Base-by-base conservation (phyloP, 2,113 vertebrate species). In the Menidia beryllina region DNA sequence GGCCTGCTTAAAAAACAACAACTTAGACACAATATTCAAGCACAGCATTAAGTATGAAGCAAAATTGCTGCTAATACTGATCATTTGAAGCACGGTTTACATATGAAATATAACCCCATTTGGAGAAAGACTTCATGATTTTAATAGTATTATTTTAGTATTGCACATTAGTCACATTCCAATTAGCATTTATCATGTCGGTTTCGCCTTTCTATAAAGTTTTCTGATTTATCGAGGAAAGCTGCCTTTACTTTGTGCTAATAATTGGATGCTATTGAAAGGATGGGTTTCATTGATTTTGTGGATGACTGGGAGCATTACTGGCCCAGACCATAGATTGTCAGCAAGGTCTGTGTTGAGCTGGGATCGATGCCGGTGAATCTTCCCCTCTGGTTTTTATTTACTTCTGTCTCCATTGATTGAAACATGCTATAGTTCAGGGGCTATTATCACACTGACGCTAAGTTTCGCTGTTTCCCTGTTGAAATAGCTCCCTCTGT, bases 211-310 rank as follows among this genome's bases (percentile, higher is more conserved):
- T 93, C 94, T 93, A 93, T 95, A 94, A 97, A 94, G 90, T 95
- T 91, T 93, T 89, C 92, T 95, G 95, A 98, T 98, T 97, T 96
- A 97, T 96, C 80, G 94, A 69, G 60, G 93, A 93, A 94, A 90
- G 86, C 91, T 93, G 87, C 81, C 89, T 95, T 93, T 93, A 94
- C 81, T 83, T 94, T 96, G 95, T 96, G 94, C 94, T 96, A 95
- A 96, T 98, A 98, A 98, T 97, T 98, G 95, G 94, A 96, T 96
- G 94, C 92, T 96, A 94, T 96, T 96, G 95, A 97, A 96, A 96
- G 95, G 96, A 98, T 97, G 96, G 95, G 94, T 95, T 97, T 97
- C 94, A 98, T 98, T 95, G 96, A 99, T 98, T 93, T 94, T 91
- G 91, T 92, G 93, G 94, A 94, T 94, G 95, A 95, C 94, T 93